Base-by-base conservation (phyloP, 2,797 vertebrate species). In the Rhinella marina region DNA sequence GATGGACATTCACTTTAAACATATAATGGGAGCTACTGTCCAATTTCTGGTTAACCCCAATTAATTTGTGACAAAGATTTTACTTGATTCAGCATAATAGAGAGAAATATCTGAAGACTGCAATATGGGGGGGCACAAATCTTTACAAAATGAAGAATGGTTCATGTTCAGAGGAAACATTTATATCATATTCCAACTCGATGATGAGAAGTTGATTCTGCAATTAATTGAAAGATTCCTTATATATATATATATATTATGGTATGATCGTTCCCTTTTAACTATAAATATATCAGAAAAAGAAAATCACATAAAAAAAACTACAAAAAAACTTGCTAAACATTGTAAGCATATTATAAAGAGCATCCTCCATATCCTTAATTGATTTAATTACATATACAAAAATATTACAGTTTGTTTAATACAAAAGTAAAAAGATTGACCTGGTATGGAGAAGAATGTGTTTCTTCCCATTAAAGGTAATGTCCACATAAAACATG, bases 311-410 rank as follows among this genome's bases (percentile, higher is more conserved):
- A 1, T 19, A 56, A 50, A 21, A 75, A 52, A 27, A 17, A 27
- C 48, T 62, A 76, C 70, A 76, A 62, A 84, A 72, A 73, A 73
- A 21, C 29, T 32, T 41, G 21, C 32, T 73, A 72, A 19, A 72
- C 32, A 75, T 72, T 41, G 9, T 11, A 23, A 75, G 72, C 32
- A 23, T 21, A 50, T n/a, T 23, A 76, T 13, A 76, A 11, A 23
- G 9, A 23, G 9, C 19, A 52, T 52, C 41, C 8, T 10, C 17
- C 32, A 52, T 52, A 76, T 50, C 48, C 48, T 76, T n/a, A 21
- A 29, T 11, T 17, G 32, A 52, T 13, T 50, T 50, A 2, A 75
- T 50, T 48, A 48, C 32, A 73, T 21, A 21, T 21, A 73, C 8
- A 73, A 32, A 17, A 72, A 72, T 32, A 72, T 72, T 23, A 72